Evolutionary conservation across 2,797 vertebrate genomes (phyloP), one percentile per base, ranked within the genome.

Genomic region (Lates japonicus): DNA sequence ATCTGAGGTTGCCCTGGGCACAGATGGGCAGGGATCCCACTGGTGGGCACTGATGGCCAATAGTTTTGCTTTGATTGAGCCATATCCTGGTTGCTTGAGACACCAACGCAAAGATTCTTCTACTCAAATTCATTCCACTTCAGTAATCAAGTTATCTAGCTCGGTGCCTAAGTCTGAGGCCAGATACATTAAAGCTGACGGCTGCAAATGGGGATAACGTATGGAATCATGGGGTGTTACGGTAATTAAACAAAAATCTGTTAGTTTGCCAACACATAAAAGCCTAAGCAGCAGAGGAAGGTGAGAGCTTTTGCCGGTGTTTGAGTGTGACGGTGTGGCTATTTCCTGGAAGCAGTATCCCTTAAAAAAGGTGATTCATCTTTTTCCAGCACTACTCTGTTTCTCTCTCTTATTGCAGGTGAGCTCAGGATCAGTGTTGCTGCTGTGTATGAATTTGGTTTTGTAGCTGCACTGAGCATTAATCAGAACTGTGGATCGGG

Each of bases 1-100:
- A 87, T 5, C 55, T 39, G 37, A 51, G 22, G 52, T 62, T 55
- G 63, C 49, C 61, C 74, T 31, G 55, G 76, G 64, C 39, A 16
- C 44, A 33, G 33, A 12, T 33, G 31, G 64, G 7, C 42, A 39
- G 68, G 8, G 2, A 52, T 12, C 52, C 12, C 3, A 4, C 25
- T 29, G 25, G 25, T 2, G 25, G 20, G 12, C 7, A 46, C 39
- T 54, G 11, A 33, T 37, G 31, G 20, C 13, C n/a, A 29, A 0
- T 29, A 5, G 8, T 12, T 71, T 29, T 20, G 16, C 8, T 54
- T 1, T 42, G 35, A 41, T 10, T 48, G 7, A 54, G 60, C 4
- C 7, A 52, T 20, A 20, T 10, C 20, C 29, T 51, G 29, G 17
- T 7, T 29, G 13, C 12, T 16, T n/a, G 7, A 29, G 60, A 14